Conservation (phyloP, 92 coral and sea anemone species). For the Epizoanthus fatuus region DNA sequence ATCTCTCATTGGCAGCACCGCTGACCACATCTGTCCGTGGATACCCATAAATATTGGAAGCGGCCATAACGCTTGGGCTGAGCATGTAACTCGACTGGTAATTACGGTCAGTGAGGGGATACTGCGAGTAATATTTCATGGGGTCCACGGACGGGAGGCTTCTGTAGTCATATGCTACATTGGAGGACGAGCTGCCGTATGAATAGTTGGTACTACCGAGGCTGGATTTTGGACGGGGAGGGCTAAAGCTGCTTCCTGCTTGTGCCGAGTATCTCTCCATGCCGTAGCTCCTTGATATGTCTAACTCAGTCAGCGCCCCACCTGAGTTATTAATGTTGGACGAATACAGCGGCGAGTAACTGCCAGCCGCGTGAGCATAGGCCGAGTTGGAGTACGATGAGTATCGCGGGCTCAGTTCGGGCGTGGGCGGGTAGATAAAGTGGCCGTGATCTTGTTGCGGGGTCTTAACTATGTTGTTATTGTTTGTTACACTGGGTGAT, state of each 20-base stretch:
- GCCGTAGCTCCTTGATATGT: constrained; percentile 83
- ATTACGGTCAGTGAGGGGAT: constrained; percentile 85
- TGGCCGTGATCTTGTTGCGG: constrained; percentile 84
- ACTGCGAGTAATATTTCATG: constrained; percentile 92
- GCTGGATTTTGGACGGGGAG: constrained; percentile 82
- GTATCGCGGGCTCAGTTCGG: constrained; percentile 88
- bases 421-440: constrained; percentile 89
- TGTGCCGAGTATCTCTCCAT: constrained; percentile 77
- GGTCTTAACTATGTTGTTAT: constrained; percentile 78
- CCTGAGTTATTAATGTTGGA: constrained; percentile 61
- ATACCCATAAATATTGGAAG: constrained; percentile 75
- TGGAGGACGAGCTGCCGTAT: constrained; percentile 60
- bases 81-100: constrained; percentile 90
- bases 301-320: constrained; percentile 72
- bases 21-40: constrained; percentile 83
- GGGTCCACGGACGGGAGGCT: constrained; percentile 86
- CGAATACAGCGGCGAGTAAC: constrained; percentile 66
- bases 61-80: constrained; percentile 78
- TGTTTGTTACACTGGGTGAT: constrained; percentile 76
- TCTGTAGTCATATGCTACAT: constrained; percentile 80
- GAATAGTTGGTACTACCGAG: constrained; percentile 73
- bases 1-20: constrained; percentile 77
- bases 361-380: constrained; percentile 65
- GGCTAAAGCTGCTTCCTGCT: constrained; percentile 57
- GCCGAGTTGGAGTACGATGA: constrained; percentile 75